Evolutionary conservation across 2,113 vertebrate species (phyloP).

Genomic region (Syngnathoides biaculeatus): DNA sequence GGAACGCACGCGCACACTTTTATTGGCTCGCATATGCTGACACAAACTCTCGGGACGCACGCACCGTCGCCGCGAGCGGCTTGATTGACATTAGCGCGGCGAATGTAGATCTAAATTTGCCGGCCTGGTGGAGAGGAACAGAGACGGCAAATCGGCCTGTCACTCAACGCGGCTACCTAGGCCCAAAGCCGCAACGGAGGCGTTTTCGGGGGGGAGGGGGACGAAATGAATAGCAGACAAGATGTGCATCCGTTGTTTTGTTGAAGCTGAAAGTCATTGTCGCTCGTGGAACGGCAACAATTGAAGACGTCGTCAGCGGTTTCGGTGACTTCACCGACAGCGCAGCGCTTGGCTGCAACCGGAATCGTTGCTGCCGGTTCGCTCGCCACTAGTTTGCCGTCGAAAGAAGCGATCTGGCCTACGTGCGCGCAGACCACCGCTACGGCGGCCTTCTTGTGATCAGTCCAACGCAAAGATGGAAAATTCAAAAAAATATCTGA

Average conservation of each 20-base stretch:
- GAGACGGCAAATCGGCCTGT: constrained; percentile 56
- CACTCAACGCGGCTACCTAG: constrained; percentile 55
- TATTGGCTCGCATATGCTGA: constrained; percentile 20
- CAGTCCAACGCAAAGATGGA: no score
- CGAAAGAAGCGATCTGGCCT: no score
- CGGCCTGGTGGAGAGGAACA: constrained; percentile 60
- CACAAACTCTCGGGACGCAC: constrained; percentile 15
- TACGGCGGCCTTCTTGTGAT: no score
- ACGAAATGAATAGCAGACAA: constrained; percentile 24
- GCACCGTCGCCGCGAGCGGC: constrained; percentile 33
- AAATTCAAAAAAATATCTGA: no score
- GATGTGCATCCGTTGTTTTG: constrained; percentile 29
- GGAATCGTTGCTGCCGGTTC: neutral
- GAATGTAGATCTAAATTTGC: constrained; percentile 64
- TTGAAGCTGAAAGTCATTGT: constrained; percentile 41
- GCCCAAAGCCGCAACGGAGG: constrained; percentile 12
- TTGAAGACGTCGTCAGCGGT: constrained; percentile 21
- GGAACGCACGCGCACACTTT: constrained; percentile 1
- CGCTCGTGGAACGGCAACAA: constrained; percentile 21
- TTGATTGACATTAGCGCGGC: constrained; percentile 58
- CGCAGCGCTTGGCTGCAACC: neutral
- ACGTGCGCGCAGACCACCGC: no score
- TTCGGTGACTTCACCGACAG: neutral
- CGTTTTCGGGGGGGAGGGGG: neutral
- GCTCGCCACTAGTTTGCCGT: neutral